Conservation (phyloP, 1,140 invertebrate species). For the Odontomachus brunneus region DNA sequence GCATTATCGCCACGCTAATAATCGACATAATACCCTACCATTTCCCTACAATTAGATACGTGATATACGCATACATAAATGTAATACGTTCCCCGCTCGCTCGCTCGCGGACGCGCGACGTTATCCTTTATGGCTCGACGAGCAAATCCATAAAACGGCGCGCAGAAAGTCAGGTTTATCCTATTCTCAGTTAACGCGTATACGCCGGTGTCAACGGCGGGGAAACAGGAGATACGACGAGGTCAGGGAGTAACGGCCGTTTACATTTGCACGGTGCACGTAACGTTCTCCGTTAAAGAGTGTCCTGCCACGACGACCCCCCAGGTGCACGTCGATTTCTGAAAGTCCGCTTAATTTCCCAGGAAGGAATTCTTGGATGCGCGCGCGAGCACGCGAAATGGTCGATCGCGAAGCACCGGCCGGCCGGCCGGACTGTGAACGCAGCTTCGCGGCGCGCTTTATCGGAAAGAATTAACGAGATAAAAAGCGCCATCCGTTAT, state of each 20-base stretch:
- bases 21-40: constrained; percentile 63
- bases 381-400: constrained; percentile 44
- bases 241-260: constrained; percentile 74
- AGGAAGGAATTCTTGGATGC: constrained; percentile 66
- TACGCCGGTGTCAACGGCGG: constrained; percentile 67
- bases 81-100: constrained; percentile 67
- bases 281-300: constrained; percentile 70
- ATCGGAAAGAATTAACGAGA: constrained; percentile 65
- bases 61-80: constrained; percentile 73
- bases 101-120: constrained; percentile 27
- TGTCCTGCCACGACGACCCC: constrained; percentile 72
- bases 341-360: constrained; percentile 71
- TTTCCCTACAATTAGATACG: constrained; percentile 68
- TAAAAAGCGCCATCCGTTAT: constrained; percentile 68
- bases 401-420: constrained; percentile 14
- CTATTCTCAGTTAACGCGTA: constrained; percentile 71
- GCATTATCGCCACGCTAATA: constrained; percentile 56
- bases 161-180: constrained; percentile 72
- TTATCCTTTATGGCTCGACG: constrained; percentile 72
- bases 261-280: constrained; percentile 70
- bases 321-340: constrained; percentile 73
- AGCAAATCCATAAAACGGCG: constrained; percentile 75
- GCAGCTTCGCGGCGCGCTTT: constrained; percentile 37
- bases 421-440: background rate
- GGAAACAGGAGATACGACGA: constrained; percentile 73